Evolutionary conservation across 1,140 invertebrate species (phyloP), one percentile per base, ranked within the genome.

Genomic region (Micrasema longulum): DNA sequence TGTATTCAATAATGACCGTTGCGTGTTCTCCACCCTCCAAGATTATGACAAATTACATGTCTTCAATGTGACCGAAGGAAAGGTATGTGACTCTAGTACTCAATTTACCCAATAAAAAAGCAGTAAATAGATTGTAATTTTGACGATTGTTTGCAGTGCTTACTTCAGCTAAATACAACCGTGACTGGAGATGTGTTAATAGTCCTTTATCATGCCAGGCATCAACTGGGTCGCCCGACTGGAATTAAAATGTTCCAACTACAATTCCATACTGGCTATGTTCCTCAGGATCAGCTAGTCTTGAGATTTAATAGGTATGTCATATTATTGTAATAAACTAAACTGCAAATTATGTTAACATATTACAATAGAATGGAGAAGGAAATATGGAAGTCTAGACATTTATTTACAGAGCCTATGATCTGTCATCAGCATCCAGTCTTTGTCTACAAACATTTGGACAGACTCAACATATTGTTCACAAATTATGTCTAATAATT

Each of bases 31-130:
- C 0, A 96, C 95, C 0, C 79, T 91, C 60, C 90, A 94, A 76
- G 95, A 96, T 69, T 98, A 98, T 80, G 96, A 98, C 74, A 90
- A 90, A 78, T 92, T 98, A 88, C 90, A 90, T 75, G 78, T 94
- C n/a, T 93, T 90, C 77, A 89, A 90, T 69, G 89, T 92, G 68
- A 87, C 89, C 71, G 91, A 94, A 76, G 91, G 92, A 43, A 94
- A 94, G 81, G 90, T 91, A 75, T 79, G 50, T 22, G 9, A 12
- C 16, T 9, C 1, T 52, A 20, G 20, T 50, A 22, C 22, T n/a
- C 23, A 53, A 4, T 31, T 31, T 31, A 4, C 7, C 2, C 7
- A 31, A 31, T 31, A 4, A 31, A 31, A 31, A 31, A 43, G 41
- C 11, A 11, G 11, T 16, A 18, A 48, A 7, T 6, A 31, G 53